Evolutionary conservation across 2,797 vertebrate genomes (phyloP), one percentile per base, ranked within the genome.

Genomic region (Pogoniulus pusillus): DNA sequence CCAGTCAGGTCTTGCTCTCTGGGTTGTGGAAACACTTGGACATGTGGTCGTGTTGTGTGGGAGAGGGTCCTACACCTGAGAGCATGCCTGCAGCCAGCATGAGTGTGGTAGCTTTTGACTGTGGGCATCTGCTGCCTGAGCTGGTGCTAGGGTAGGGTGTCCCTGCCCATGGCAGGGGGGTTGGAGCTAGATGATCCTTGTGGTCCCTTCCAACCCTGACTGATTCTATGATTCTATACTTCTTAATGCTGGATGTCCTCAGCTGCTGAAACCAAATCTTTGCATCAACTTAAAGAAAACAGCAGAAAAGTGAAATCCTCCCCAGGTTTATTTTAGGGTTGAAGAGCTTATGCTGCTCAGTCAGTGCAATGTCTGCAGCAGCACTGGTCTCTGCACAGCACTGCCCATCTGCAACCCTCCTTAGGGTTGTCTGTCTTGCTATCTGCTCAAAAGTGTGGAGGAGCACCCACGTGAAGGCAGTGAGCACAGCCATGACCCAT

Each of bases 251-350:
- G 63, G 39, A 39, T 75, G 78, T 90, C 57, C 76, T 84, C 6
- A 3, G 74, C 32, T 66, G 53, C 54, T 0, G 6, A 78, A 94
- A 83, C 17, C 30, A 89, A 81, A 84, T 59, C 64, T 90, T 82
- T 84, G 85, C 79, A 82, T 75, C 49, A 37, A 60, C 77, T 73
- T 71, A 60, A 84, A 88, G 65, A 60, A 86, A 83, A 80, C 27
- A 57, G 47, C 29, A 41, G 54, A 41, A n/a, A 88, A 90, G 32
- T 60, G 29, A 84, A 88, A 84, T 81, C 19, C 27, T 18, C 13
- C 20, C 8, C 1, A n/a, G 8, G 17, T 88, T 92, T 92, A 79
- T 92, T 84, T 76, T 49, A 39, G 57, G 23, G 8, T 83, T 82
- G 69, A 49, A 66, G 27, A 94, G 47, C 68, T 73, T 35, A 11